A percentile compares a stretch with the other conserved stretches of the same genome.
Evolutionary conservation across 2,113 vertebrate genomes (phyloP).

Genomic region (western clawed frog (Xenopus tropicalis)): DNA sequence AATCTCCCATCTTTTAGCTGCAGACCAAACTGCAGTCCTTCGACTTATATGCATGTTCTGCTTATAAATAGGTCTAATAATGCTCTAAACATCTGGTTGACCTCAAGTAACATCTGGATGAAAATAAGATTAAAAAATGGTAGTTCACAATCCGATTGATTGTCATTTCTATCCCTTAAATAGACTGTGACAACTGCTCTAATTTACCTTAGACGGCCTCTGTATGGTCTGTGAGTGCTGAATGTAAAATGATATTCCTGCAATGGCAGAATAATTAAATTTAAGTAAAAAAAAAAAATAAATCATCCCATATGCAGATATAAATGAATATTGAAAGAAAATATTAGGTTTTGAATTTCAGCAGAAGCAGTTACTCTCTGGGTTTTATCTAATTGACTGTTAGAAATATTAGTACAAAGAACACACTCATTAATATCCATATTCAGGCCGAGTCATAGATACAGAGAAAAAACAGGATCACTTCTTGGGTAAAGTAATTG

Average conservation of each 20-base stretch:
- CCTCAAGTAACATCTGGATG: conserved; percentile 24
- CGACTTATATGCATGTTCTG: not conserved
- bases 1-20: too few species aligned
- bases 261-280: not conserved
- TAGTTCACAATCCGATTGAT: conserved; percentile 10
- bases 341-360: conserved; percentile 9
- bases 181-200: conserved; percentile 19
- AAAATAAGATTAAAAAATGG: conserved; percentile 20
- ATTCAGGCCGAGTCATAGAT: too few species aligned
- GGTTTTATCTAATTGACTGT: too few species aligned
- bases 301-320: not conserved
- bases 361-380: not conserved
- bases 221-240: not conserved
- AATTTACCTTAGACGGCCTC: conserved; percentile 28
- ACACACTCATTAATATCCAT: too few species aligned
- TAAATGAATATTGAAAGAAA: conserved; percentile 16
- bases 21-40: too few species aligned
- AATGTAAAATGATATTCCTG: not conserved
- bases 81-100: conserved; percentile 41
- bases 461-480: too few species aligned
- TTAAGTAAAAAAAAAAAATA: not conserved
- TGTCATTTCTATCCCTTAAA: conserved; percentile 8
- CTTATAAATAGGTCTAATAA: conserved; percentile 21
- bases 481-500: too few species aligned
- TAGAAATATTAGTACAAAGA: too few species aligned